Evolutionary conservation across 2,888 invertebrate genomes (phyloP).

Genomic region (Panzeria rudis): DNA sequence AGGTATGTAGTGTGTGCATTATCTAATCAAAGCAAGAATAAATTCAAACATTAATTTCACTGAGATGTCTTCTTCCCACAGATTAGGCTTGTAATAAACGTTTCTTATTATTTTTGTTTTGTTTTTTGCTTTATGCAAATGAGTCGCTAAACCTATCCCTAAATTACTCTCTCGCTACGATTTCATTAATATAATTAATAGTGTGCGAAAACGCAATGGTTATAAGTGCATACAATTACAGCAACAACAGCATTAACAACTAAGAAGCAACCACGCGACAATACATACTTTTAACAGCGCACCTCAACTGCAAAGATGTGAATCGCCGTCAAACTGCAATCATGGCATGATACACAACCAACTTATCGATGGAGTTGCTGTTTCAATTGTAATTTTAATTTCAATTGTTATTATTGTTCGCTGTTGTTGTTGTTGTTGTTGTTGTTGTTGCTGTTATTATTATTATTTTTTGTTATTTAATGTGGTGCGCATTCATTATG

Average conservation of each 20-base stretch:
- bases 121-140: conserved; percentile 69
- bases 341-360: conserved; percentile 28
- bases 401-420: conserved; percentile 67
- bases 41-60: conserved; percentile 44
- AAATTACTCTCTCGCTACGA: conserved; percentile 67
- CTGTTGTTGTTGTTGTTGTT: conserved; percentile 52
- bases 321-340: conserved; percentile 66
- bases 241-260: conserved; percentile 26
- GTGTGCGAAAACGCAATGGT: conserved; percentile 73
- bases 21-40: conserved; percentile 47
- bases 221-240: conserved; percentile 49
- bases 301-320: conserved; percentile 70
- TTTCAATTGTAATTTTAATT: conserved; percentile 70
- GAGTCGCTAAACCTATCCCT: conserved; percentile 70
- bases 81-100: conserved; percentile 39
- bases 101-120: conserved; percentile 35
- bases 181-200: conserved; percentile 74
- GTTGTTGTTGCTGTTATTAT: conserved; percentile 47
- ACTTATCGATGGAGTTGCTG: conserved; percentile 67
- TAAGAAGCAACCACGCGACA: conserved; percentile 71
- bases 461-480: conserved; percentile 35
- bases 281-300: conserved; percentile 64
- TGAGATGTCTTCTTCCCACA: conserved; percentile 65
- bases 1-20: not conserved
- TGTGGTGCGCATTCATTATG: conserved; percentile 68